Percentiles rank a stretch among this genome's conserved stretches.
Conservation (phyloP, 2,888 invertebrate species). For the Diarsia rubi region DNA sequence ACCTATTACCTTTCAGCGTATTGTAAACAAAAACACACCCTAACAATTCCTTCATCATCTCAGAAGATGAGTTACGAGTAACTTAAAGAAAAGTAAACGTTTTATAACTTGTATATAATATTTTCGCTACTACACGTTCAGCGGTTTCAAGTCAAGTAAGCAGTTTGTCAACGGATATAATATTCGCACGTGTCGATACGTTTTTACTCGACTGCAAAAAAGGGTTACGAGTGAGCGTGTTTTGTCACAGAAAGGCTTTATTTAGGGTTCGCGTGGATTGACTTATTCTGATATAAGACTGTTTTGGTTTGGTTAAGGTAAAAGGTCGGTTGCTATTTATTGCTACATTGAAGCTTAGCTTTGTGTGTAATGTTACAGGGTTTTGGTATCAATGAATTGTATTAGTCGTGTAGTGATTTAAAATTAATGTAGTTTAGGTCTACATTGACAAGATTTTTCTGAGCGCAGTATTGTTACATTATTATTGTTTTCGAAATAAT, state of each 20-base stretch:
- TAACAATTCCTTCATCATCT: slow-evolving; percentile 24
- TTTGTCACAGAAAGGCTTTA: slow-evolving; percentile 23
- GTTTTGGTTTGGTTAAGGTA: background rate
- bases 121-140: slow-evolving; percentile 22
- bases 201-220: slow-evolving; percentile 33
- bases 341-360: background rate
- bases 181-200: slow-evolving; percentile 39
- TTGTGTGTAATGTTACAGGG: background rate
- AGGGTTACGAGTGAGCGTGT: background rate
- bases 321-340: slow-evolving; percentile 5
- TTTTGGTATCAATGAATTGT: background rate
- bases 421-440: no score
- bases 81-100: slow-evolving; percentile 7
- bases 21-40: background rate
- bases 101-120: slow-evolving; percentile 46
- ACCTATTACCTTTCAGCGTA: background rate
- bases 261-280: slow-evolving; percentile 29
- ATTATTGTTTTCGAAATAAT: background rate
- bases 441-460: background rate
- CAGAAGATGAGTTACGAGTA: slow-evolving; percentile 21
- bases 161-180: slow-evolving; percentile 43
- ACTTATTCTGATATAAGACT: slow-evolving; percentile 8
- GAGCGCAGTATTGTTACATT: background rate
- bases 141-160: slow-evolving; percentile 46
- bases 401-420: background rate